Conservation (phyloP, 2,888 invertebrate genomes). For the Tromatobia lineatoria region DNA sequence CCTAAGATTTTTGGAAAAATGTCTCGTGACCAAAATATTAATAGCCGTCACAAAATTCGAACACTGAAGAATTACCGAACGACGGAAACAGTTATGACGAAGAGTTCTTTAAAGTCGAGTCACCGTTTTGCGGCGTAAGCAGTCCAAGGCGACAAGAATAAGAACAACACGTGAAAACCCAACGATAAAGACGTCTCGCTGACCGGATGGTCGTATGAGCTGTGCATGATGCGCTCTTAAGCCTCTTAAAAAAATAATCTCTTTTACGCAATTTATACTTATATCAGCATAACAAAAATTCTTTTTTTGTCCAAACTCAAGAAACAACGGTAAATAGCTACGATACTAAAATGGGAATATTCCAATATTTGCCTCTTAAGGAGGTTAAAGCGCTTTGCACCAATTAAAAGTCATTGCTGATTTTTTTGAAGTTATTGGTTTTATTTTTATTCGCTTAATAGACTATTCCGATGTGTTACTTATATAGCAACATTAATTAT, state of each 20-base stretch:
- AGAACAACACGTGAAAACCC: constrained; percentile 33
- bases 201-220: constrained; percentile 56
- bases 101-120: constrained; percentile 39
- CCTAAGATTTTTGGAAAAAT: too few species aligned
- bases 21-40: too few species aligned
- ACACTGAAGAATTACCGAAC: constrained; percentile 33
- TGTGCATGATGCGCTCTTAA: constrained; percentile 40
- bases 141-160: not conserved
- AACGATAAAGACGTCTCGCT: constrained; percentile 52
- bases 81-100: constrained; percentile 49
- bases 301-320: not conserved
- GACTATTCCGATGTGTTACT: too few species aligned
- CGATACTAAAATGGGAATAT: too few species aligned
- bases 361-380: too few species aligned
- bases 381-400: too few species aligned
- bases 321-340: too few species aligned
- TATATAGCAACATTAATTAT: too few species aligned
- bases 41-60: too few species aligned
- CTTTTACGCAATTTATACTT: not conserved
- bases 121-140: constrained; percentile 45
- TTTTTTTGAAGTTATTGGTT: too few species aligned
- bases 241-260: not conserved
- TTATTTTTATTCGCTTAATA: too few species aligned
- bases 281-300: not conserved
- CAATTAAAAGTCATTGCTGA: too few species aligned